Evolutionary conservation across 2,888 invertebrate species (phyloP).

Genomic region (Torymus aiolomorphi): DNA sequence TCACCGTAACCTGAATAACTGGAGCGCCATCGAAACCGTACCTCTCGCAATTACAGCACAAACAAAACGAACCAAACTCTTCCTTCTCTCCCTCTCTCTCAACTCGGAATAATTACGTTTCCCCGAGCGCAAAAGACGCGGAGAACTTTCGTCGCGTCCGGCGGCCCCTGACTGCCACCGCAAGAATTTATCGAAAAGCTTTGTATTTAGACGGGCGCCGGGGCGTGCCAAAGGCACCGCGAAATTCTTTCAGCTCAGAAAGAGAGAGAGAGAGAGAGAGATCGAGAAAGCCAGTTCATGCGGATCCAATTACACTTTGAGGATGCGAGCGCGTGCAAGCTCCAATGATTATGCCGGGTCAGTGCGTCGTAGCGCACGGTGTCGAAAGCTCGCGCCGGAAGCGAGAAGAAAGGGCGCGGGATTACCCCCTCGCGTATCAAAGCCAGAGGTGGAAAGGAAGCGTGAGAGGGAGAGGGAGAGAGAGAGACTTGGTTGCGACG

Average conservation of each 20-base stretch:
- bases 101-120: no score
- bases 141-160: no score
- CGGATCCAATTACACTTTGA: constrained; percentile 71
- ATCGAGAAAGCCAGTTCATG: constrained; percentile 59
- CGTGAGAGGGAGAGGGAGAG: background rate
- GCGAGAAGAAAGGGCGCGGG: constrained; percentile 19
- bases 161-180: background rate
- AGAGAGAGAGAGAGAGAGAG: constrained; percentile 15
- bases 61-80: no score
- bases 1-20: no score
- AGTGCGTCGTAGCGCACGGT: constrained; percentile 55
- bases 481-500: constrained; percentile 24
- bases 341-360: constrained; percentile 69
- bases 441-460: constrained; percentile 3
- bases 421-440: background rate
- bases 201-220: constrained; percentile 25
- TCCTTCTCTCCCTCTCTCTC: no score
- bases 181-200: constrained; percentile 21
- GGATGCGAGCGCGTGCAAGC: constrained; percentile 50
- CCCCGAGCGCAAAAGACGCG: no score
- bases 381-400: constrained; percentile 56
- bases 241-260: no score
- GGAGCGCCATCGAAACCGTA: no score
- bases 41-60: no score
- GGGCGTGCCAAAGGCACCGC: no score